Base-by-base conservation (phyloP, 2,888 invertebrate genomes). In the Caenorhabditis auriculariae region DNA sequence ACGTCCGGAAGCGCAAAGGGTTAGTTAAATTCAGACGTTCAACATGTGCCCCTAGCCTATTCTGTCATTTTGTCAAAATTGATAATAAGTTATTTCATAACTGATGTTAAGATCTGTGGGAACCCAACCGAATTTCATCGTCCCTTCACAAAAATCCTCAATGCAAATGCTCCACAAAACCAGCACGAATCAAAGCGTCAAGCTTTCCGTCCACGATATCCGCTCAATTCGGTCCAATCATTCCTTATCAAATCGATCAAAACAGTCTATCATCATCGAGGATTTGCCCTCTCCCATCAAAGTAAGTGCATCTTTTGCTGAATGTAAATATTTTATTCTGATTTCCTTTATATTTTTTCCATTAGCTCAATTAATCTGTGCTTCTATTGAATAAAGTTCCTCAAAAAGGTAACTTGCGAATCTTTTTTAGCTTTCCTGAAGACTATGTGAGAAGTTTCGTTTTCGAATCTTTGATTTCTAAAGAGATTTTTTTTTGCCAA, bases 211-310 rank as follows among this genome's bases (percentile, higher is more conserved):
- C 9, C 60, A 56, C 35, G 69, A 69, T 45, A 59, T 66, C 47
- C 55, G 66, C 21, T 69, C 69, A 2, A 39, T 66, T n/a, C 60
- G 60, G 32, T 69, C 69, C 4, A 26, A 62, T 26, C 62, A 62
- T 19, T 64, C 64, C 24, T 59, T 58, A 24, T 63, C 63, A n/a
- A 63, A 63, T 12, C 60, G 64, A 42, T 66, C 66, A 6, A 69
- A 66, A 43, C 69, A 69, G 44, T 69, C 69, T 5, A 69, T 69
- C 24, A 38, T 69, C 17, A 66, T 69, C 5, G 69, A 69, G 41
- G 69, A 69, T 45, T 24, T 66, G 2, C 69, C 66, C 17, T 54
- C 69, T 26, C 60, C 66, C 17, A 66, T 66, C 28, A 54, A 58
- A 50, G 67, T 66, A 29, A 6, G 28, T 32, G n/a, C n/a, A n/a